These are phyloP conservation scores for Chaetodon auriga DNA, from an alignment of 2,113 vertebrate species.

Conservation along the genomic window DNA sequence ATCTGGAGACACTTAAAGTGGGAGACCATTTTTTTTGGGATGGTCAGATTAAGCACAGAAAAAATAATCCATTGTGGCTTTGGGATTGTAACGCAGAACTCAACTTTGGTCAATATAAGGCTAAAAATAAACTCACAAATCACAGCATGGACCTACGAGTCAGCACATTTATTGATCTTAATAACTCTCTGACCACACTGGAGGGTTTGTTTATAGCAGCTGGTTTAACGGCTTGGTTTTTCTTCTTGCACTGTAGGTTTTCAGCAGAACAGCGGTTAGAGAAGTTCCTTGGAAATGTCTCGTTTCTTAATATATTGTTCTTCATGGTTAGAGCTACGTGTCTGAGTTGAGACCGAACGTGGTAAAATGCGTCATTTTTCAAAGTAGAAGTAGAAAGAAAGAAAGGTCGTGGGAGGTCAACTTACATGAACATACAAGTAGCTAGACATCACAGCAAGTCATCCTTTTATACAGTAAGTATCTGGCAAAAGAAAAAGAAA, in stretches of 20 bases:
- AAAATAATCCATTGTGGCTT: neutral
- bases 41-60: neutral
- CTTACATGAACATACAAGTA: conserved; percentile 43
- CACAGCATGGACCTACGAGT: conserved; percentile 59
- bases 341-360: conserved; percentile 17
- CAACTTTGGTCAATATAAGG: conserved; percentile 20
- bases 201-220: conserved; percentile 15
- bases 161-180: conserved; percentile 52
- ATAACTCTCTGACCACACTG: conserved; percentile 20
- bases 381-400: conserved; percentile 22
- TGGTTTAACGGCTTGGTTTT: conserved; percentile 17
- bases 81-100: conserved; percentile 30
- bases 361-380: neutral
- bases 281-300: conserved; percentile 21
- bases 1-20: conserved; percentile 38
- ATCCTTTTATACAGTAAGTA: neutral
- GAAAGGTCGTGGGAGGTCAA: conserved; percentile 43
- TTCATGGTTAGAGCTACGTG: conserved; percentile 15
- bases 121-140: conserved; percentile 45
- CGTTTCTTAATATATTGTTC: neutral
- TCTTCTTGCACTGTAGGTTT: conserved; percentile 24
- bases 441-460: conserved; percentile 3
- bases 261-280: conserved; percentile 14
- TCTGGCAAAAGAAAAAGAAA: neutral
- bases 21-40: neutral